phyloP scores from a whole-genome alignment of 1,140 invertebrate genomes.

The Stegodyphus dumicola region DNA sequence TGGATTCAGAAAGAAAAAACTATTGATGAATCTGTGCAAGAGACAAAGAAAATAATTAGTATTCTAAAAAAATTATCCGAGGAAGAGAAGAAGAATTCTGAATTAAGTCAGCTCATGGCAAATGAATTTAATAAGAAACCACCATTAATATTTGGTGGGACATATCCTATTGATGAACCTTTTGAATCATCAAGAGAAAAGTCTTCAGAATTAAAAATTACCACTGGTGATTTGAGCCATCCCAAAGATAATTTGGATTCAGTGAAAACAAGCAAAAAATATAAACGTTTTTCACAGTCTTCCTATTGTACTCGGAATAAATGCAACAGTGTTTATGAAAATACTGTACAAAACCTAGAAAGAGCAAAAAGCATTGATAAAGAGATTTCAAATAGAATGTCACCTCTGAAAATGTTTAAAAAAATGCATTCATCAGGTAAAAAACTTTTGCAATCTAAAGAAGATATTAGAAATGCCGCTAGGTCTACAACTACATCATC shows the following conservation, averaged over 20 bases:
- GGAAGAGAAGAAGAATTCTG: slow-evolving; percentile 48
- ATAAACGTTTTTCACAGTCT: not conserved
- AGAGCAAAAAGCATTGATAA: not conserved
- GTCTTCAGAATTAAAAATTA: too few species aligned
- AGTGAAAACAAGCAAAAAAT: not conserved
- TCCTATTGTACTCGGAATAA: not conserved
- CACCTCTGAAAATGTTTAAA: slow-evolving; percentile 48
- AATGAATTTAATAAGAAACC: slow-evolving; percentile 68
- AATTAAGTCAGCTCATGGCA: slow-evolving; percentile 45
- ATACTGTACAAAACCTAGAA: not conserved
- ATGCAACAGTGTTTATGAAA: not conserved
- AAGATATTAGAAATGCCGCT: not conserved
- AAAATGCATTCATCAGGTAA: slow-evolving; percentile 27
- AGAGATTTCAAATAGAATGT: slow-evolving; percentile 23
- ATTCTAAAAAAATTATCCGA: slow-evolving; percentile 42
- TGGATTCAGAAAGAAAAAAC: slow-evolving; percentile 27
- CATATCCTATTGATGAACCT: slow-evolving; percentile 71
- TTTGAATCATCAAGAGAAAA: slow-evolving; percentile 35
- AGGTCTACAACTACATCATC: slow-evolving; percentile 12
- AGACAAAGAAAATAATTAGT: slow-evolving; percentile 43
- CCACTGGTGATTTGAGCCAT: too few species aligned
- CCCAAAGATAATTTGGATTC: not conserved
- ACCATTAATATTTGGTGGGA: slow-evolving; percentile 81
- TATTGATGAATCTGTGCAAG: slow-evolving; percentile 24
- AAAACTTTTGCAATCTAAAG: slow-evolving; percentile 7